A percentile compares a stretch with the other conserved stretches of the same genome.
phyloP scores from a whole-genome alignment of 2,888 invertebrate genomes.

The Watsonalla cultraria region DNA sequence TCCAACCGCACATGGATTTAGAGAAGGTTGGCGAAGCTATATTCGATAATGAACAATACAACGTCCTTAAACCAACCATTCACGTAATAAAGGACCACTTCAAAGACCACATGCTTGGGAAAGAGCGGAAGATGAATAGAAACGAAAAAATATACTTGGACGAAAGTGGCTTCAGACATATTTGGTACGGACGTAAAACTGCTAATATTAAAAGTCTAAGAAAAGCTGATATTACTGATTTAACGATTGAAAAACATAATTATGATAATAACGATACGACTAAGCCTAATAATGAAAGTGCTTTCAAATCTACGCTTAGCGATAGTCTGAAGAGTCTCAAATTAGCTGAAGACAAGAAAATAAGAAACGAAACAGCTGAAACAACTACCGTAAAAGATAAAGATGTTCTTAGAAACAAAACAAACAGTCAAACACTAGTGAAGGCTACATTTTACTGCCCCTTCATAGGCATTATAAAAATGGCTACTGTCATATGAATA shows the following conservation, averaged over 20 bases:
- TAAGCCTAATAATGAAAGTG: neutral
- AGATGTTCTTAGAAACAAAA: slow-evolving; percentile 13
- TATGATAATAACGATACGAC: neutral
- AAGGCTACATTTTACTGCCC: slow-evolving; percentile 55
- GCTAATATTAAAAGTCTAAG: slow-evolving; percentile 20
- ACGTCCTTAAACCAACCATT: slow-evolving; percentile 40
- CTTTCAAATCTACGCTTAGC: too few relatives aligned
- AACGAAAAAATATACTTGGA: slow-evolving; percentile 43
- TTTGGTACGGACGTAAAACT: slow-evolving; percentile 41
- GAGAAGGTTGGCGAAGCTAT: slow-evolving; percentile 44
- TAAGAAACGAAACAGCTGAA: neutral
- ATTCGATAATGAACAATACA: slow-evolving; percentile 45
- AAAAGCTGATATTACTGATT: slow-evolving; percentile 22
- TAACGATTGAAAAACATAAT: neutral
- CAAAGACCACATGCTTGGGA: slow-evolving; percentile 37
- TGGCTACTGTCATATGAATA: slow-evolving; percentile 35
- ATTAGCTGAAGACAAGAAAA: neutral
- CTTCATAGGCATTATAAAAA: slow-evolving; percentile 51
- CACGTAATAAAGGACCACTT: slow-evolving; percentile 50
- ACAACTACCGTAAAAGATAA: slow-evolving; percentile 1
- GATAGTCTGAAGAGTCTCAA: too few relatives aligned
- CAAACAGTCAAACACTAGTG: slow-evolving; percentile 24
- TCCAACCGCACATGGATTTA: slow-evolving; percentile 46
- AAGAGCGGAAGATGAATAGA: slow-evolving; percentile 16
- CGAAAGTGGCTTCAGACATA: slow-evolving; percentile 51